These are phyloP conservation scores for Syrista parreyssii DNA, from an alignment of 2,888 invertebrate genomes.

Conservation along the genomic window DNA sequence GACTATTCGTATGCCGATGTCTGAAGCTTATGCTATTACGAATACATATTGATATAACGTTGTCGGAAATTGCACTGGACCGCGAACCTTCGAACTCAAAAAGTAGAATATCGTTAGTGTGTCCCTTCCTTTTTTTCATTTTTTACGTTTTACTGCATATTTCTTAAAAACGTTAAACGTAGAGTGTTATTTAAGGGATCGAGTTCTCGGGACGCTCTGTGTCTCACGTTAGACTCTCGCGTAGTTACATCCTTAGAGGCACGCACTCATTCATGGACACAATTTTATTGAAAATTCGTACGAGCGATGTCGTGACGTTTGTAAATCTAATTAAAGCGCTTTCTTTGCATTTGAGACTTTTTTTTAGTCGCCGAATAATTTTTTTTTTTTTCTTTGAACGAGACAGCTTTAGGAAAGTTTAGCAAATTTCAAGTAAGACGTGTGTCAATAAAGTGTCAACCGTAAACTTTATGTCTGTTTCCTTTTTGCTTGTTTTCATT, in stretches of 20 bases:
- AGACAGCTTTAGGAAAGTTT: neutral
- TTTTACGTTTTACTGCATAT: neutral
- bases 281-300: neutral
- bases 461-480: neutral
- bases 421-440: slow-evolving; percentile 15
- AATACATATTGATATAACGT: neutral
- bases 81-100: neutral
- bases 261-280: neutral
- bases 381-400: neutral
- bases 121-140: neutral
- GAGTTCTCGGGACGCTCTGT: neutral
- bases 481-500: neutral
- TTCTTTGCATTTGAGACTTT: neutral
- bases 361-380: neutral
- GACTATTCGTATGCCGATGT: neutral
- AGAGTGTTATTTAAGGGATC: neutral
- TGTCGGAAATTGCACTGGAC: neutral
- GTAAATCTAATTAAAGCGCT: neutral
- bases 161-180: neutral
- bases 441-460: slow-evolving; percentile 16
- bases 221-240: neutral
- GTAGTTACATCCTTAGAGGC: neutral
- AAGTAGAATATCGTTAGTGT: neutral
- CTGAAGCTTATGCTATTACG: neutral
- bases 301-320: neutral